Evolutionary conservation across 2,113 vertebrate genomes (phyloP), one percentile per base, ranked within the genome.

Genomic region (Grammomys surdaster): DNA sequence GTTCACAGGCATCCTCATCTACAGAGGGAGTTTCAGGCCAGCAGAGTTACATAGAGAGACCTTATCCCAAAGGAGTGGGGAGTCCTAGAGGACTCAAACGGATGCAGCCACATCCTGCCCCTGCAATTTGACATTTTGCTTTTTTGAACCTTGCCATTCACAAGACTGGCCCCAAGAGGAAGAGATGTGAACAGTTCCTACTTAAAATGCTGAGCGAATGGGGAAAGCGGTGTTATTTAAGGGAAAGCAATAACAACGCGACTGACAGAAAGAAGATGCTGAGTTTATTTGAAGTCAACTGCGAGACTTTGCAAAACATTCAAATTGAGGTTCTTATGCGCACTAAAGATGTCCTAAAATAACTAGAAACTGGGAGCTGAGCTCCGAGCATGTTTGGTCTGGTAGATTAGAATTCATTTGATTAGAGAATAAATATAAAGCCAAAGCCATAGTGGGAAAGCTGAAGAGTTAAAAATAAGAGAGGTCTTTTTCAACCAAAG

Each of bases 381-480:
- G 65, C 78, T 87, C 78, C 56, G 31, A 14, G 19, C 33, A 75
- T 77, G 24, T 70, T 94, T 31, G 86, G 54, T 89, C 91, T 80
- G 43, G 40, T 65, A 69, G 94, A 93, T 63, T 91, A 43, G n/a
- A 88, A 96, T 90, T 92, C 33, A 88, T 87, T 89, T 94, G 31
- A 81, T 95, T 95, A 92, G 51, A 90, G 43, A 48, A 92, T 92
- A 94, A 94, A 96, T 58, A 40, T 84, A 90, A 93, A 97, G 7
- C 26, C 19, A 76, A 72, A 84, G 58, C 33, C 33, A 54, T 65
- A 26, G 40, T 33, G 28, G 51, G 65, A 67, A 75, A 93, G 14
- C 24, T n/a, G 4, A 88, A 73, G n/a, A 69, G 36, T 95, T 95
- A 60, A 65, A 33, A 87, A 60, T 22, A 82, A 65, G 8, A 85